Percentiles rank a stretch among this genome's conserved stretches.
These are phyloP conservation scores for Crematogaster levior DNA, from an alignment of 2,888 invertebrate genomes.

Conservation along the genomic window DNA sequence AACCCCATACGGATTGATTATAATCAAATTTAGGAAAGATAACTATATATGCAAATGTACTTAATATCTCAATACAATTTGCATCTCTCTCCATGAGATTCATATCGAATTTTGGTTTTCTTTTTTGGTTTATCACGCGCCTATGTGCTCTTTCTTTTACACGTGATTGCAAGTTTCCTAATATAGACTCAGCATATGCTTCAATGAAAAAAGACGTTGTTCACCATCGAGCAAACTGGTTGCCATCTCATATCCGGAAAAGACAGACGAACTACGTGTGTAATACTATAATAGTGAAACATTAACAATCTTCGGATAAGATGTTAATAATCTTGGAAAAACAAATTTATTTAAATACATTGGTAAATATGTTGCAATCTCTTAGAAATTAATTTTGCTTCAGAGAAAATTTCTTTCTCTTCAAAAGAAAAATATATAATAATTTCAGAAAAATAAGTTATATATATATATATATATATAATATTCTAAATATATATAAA, in stretches of 20 bases:
- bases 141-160: slow-evolving; percentile 52
- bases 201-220: slow-evolving; percentile 53
- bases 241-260: slow-evolving; percentile 54
- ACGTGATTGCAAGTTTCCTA: slow-evolving; percentile 60
- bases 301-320: slow-evolving; percentile 1
- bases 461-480: too few relatives aligned
- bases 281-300: slow-evolving; percentile 49
- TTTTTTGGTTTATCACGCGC: slow-evolving; percentile 20
- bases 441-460: background rate
- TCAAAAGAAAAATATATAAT: background rate
- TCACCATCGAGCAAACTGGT: slow-evolving; percentile 53
- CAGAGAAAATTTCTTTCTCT: too few relatives aligned
- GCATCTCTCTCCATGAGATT: slow-evolving; percentile 5
- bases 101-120: slow-evolving; percentile 25
- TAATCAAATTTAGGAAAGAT: background rate
- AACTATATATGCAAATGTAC: background rate
- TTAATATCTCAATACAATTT: background rate
- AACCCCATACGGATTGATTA: slow-evolving; percentile 37
- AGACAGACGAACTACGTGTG: slow-evolving; percentile 49
- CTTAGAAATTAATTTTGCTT: background rate
- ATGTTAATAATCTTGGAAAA: slow-evolving; percentile 23
- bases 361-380: background rate
- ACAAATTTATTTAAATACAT: background rate
- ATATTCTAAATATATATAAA: background rate
- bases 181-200: slow-evolving; percentile 54